Base-by-base conservation (phyloP, 1,140 invertebrate genomes). In the Drosophila mayri region DNA sequence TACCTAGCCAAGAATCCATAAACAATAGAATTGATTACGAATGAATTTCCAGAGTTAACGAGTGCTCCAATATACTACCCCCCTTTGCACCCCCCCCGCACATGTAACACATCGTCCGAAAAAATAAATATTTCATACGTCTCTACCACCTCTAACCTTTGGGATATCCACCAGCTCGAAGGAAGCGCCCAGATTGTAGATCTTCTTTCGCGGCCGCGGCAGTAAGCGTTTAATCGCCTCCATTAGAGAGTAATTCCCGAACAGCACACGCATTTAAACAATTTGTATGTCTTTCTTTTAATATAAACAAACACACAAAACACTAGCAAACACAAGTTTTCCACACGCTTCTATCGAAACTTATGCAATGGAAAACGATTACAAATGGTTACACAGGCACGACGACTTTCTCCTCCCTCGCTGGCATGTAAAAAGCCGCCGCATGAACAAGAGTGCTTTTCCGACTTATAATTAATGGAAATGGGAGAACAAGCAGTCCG, bases 131-230 rank as follows among this genome's bases (percentile, higher is more conserved):
- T 64, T 38, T n/a, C 6, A 28, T 38, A 10, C 16, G 0, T 32
- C 0, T 20, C 7, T 35, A 18, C 9, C 14, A 30, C 28, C 44
- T 77, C 86, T 90, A 54, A 92, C 90, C 84, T 58, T 66, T 54
- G 54, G 28, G 6, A 92, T 90, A 63, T 92, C 76, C 20, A 57
- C 46, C 2, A 80, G 40, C 25, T 92, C 90, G 20, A 92, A 92
- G 30, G 65, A 79, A 25, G 66, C 78, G 10, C 90, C 86, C 9
- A 91, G 63, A 22, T 92, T 92, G 62, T 92, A 92, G n/a, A 92
- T 80, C 64, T 82, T 70, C 55, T 88, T 58, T 6, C 43, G 54
- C 14, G 55, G 67, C 14, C 63, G 76, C 14, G 81, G 75, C 37
- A 86, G 38, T 5, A 90, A 22, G 12, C 73, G 81, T 5, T 46